Evolutionary conservation across 2,888 invertebrate genomes (phyloP).

Genomic region (Brachyptera risi): DNA sequence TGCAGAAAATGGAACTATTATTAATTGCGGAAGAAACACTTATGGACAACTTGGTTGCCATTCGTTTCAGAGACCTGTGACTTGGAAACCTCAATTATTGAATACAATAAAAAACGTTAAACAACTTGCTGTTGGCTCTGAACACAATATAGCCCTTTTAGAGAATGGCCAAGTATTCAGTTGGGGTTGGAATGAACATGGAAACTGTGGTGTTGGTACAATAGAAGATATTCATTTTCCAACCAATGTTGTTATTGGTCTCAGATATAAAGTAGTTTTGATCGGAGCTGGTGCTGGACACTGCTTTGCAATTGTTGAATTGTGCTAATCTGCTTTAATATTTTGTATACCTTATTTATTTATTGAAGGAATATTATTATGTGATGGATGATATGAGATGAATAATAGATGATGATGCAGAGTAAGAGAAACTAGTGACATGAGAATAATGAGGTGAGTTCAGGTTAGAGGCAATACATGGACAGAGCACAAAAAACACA

Average conservation of each 20-base stretch:
- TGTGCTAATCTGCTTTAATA: too few relatives aligned
- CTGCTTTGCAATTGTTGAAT: slow-evolving; percentile 50
- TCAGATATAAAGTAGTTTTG: slow-evolving; percentile 30
- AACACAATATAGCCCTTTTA: slow-evolving; percentile 66
- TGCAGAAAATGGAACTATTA: slow-evolving; percentile 58
- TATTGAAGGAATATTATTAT: too few relatives aligned
- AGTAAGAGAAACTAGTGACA: too few relatives aligned
- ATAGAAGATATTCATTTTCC: slow-evolving; percentile 48
- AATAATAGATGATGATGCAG: too few relatives aligned
- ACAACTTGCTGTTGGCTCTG: slow-evolving; percentile 68
- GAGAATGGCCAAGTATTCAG: slow-evolving; percentile 62
- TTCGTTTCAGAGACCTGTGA: slow-evolving; percentile 43
- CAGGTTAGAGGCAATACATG: too few relatives aligned
- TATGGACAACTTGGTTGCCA: slow-evolving; percentile 69
- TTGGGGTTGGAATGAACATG: slow-evolving; percentile 92
- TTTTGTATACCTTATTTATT: too few relatives aligned
- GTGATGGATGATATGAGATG: too few relatives aligned
- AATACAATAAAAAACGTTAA: slow-evolving; percentile 43
- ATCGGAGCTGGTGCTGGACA: slow-evolving; percentile 52
- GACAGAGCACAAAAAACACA: too few relatives aligned
- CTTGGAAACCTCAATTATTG: slow-evolving; percentile 43
- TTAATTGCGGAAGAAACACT: slow-evolving; percentile 75
- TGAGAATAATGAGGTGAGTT: too few relatives aligned
- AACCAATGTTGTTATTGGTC: slow-evolving; percentile 41
- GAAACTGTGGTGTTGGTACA: slow-evolving; percentile 70